Conservation (phyloP, 2,113 vertebrate species). For the Gobiocypris rarus region DNA sequence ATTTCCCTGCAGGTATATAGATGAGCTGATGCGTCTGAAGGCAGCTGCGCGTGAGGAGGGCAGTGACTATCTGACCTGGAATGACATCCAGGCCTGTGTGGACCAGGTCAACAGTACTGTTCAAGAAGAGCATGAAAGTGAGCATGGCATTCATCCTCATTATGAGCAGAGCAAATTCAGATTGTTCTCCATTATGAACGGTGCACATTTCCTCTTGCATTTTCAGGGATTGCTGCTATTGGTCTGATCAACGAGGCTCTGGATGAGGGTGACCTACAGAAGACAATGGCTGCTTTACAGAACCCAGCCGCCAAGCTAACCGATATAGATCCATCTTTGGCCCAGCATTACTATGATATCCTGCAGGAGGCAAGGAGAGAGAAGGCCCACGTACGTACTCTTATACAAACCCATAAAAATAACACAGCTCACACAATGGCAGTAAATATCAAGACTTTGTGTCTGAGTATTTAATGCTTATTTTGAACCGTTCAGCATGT, state of each 20-base stretch:
- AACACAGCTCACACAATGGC: background rate
- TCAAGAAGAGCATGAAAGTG: constrained; percentile 93
- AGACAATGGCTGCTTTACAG: constrained; percentile 87
- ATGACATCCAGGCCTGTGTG: constrained; percentile 95
- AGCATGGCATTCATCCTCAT: constrained; percentile 59
- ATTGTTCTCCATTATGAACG: background rate
- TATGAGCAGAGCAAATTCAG: background rate
- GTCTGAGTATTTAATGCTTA: background rate
- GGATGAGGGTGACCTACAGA: constrained; percentile 87
- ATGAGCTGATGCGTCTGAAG: constrained; percentile 90
- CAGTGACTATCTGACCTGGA: constrained; percentile 89
- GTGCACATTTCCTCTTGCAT: background rate
- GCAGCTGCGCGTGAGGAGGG: constrained; percentile 77
- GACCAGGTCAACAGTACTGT: constrained; percentile 89
- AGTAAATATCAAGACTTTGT: background rate
- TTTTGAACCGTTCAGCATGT: background rate
- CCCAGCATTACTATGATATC: constrained; percentile 93
- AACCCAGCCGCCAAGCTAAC: constrained; percentile 90
- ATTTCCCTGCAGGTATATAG: constrained; percentile 82
- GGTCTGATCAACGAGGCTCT: constrained; percentile 94
- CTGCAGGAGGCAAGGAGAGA: constrained; percentile 91
- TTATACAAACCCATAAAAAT: background rate
- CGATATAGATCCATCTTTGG: constrained; percentile 82
- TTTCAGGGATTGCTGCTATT: constrained; percentile 91
- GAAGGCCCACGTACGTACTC: constrained; percentile 89